Evolutionary conservation across 2,797 vertebrate genomes (phyloP), one percentile per base, ranked within the genome.

Genomic region (Mionectes olivaceus): DNA sequence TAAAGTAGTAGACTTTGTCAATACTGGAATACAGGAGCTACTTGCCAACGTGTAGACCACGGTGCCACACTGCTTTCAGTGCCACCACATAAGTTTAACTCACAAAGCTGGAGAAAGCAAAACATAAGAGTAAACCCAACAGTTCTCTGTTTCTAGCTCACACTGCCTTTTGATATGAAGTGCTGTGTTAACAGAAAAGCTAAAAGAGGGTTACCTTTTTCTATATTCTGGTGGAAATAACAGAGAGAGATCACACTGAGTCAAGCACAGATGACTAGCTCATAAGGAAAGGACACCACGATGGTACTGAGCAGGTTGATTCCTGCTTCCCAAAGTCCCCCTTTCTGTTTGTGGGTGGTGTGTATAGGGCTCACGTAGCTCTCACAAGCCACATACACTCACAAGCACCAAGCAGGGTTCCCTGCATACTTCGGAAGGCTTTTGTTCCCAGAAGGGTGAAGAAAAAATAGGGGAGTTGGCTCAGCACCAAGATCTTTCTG

Each of bases 351-450:
- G 43, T 56, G 15, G 7, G 23, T 4, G 75, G n/a, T 53, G 32
- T 44, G 70, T 28, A n/a, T 1, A 55, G 23, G 61, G 33, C 56
- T 71, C 47, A 53, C 2, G 24, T 3, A 25, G 71, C 71, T 90
- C 86, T 94, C 88, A 56, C 68, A 85, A 91, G 50, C 50, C 80
- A 75, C 63, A 90, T 13, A 3, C 76, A 5, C 85, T 74, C 60
- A 10, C 68, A 30, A 37, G 82, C 79, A 53, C 56, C 37, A 41
- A 81, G 74, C 4, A 84, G 80, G 84, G 78, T 87, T 97, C 90
- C 90, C 95, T 49, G 75, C 93, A 97, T 96, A 95, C 87, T 98
- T 98, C 93, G 61, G 83, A 95, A 97, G 94, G 91, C 57, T 90
- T 97, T 88, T 59, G 22, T 95, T 97, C 95, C 96, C 96, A 93